phyloP scores from a whole-genome alignment of 2,888 invertebrate genomes.

The Brachyopa scutellaris region DNA sequence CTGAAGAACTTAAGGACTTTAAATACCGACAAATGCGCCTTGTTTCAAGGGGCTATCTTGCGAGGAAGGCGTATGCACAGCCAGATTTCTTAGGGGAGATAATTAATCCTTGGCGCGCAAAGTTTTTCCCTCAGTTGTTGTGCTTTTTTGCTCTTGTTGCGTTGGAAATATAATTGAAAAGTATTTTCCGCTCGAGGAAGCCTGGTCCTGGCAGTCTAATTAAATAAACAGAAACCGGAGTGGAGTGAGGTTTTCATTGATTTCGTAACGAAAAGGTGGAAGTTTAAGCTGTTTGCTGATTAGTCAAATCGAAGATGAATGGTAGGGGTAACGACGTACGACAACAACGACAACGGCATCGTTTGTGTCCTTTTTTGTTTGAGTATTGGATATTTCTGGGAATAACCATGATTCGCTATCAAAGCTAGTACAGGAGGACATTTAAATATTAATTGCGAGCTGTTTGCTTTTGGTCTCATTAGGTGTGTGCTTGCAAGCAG shows the following conservation, averaged over 20 bases:
- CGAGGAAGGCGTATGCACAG: constrained; percentile 19
- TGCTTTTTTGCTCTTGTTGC: constrained; percentile 7
- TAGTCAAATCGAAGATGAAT: constrained; percentile 52
- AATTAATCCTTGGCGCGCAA: constrained; percentile 64
- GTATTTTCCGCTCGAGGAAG: constrained; percentile 68
- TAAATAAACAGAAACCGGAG: constrained; percentile 62
- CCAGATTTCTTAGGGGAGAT: constrained; percentile 65
- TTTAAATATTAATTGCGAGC: constrained; percentile 61
- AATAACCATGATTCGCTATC: constrained; percentile 49
- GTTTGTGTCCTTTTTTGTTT: constrained; percentile 39
- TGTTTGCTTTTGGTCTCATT: constrained; percentile 45
- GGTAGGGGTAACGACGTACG: too few relatives aligned
- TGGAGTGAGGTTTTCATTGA: constrained; percentile 42
- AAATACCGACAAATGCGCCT: constrained; percentile 63
- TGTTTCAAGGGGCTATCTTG: not conserved
- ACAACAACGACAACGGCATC: not conserved
- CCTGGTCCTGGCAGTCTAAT: constrained; percentile 70
- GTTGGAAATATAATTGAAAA: constrained; percentile 67
- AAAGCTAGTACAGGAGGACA: constrained; percentile 32
- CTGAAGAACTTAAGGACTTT: constrained; percentile 41
- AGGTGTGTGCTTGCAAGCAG: constrained; percentile 1
- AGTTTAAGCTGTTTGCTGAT: constrained; percentile 68
- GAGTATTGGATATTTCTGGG: constrained; percentile 29
- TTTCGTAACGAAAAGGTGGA: constrained; percentile 59
- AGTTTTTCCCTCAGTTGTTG: constrained; percentile 51